Percentiles rank a stretch among this genome's conserved stretches.
Conservation (phyloP, 1,140 invertebrate species). For the Bursaphelenchus mucronatus region DNA sequence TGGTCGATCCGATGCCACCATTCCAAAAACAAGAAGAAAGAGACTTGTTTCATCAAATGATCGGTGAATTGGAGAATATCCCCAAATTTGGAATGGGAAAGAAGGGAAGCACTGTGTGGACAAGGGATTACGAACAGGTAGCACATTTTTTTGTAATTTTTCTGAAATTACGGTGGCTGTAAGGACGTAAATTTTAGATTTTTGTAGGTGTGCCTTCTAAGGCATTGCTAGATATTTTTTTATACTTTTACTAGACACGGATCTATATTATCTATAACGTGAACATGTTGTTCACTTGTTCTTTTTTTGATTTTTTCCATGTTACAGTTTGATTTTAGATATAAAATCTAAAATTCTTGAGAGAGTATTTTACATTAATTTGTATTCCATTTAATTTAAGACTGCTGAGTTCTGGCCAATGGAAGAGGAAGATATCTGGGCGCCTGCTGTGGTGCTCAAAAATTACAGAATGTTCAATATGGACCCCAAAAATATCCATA, state of each 20-base stretch:
- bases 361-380: no score
- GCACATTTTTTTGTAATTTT: neutral
- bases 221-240: no score
- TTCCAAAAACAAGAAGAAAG: slow-evolving; percentile 38
- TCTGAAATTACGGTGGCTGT: neutral
- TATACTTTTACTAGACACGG: no score
- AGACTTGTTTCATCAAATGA: slow-evolving; percentile 45
- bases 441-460: slow-evolving; percentile 35
- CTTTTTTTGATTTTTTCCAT: no score
- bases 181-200: no score
- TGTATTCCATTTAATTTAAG: slow-evolving; percentile 21
- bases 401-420: slow-evolving; percentile 49
- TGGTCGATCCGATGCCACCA: slow-evolving; percentile 43
- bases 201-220: no score
- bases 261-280: no score
- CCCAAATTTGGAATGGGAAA: slow-evolving; percentile 45
- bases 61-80: slow-evolving; percentile 47
- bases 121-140: slow-evolving; percentile 45
- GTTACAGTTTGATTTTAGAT: no score
- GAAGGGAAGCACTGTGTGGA: slow-evolving; percentile 51
- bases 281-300: no score
- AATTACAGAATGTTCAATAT: slow-evolving; percentile 50
- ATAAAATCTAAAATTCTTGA: no score
- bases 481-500: slow-evolving; percentile 48
- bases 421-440: slow-evolving; percentile 50